Evolutionary conservation across 1,140 invertebrate species (phyloP).

Genomic region (Orius insidiosus): DNA sequence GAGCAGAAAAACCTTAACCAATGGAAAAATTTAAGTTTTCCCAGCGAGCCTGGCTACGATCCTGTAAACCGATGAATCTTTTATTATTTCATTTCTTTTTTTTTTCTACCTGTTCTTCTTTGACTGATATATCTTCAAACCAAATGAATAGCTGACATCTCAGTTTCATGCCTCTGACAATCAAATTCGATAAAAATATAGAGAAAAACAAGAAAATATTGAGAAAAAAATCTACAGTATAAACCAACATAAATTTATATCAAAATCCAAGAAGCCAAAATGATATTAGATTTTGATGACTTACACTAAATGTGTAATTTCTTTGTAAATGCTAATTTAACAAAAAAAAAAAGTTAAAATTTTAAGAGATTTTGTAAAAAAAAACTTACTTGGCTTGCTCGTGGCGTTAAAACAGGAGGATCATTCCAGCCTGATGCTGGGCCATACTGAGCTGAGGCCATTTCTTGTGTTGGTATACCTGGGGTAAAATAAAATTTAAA

Average conservation of each 20-base stretch:
- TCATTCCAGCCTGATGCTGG: conserved; percentile 59
- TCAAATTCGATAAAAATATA: too few relatives aligned
- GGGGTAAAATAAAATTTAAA: too few relatives aligned
- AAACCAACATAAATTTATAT: too few relatives aligned
- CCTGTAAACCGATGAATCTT: too few relatives aligned
- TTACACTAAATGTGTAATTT: conserved; percentile 25
- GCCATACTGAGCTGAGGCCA: conserved; percentile 13
- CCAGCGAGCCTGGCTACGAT: too few relatives aligned
- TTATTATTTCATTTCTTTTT: too few relatives aligned
- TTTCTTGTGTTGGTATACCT: not conserved
- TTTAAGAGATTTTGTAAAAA: conserved; percentile 21
- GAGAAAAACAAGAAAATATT: too few relatives aligned
- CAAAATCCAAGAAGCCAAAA: too few relatives aligned
- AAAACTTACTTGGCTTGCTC: conserved; percentile 29
- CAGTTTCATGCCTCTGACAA: conserved; percentile 3
- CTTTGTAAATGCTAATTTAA: conserved; percentile 24
- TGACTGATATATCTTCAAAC: conserved; percentile 5
- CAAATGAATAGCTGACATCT: conserved; percentile 11
- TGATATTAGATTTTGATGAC: not conserved
- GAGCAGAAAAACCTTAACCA: too few relatives aligned
- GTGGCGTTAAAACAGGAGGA: conserved; percentile 37
- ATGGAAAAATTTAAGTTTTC: too few relatives aligned
- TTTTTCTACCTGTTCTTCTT: conserved; percentile 6
- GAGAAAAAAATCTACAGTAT: too few relatives aligned
- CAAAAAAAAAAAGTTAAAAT: conserved; percentile 26